Base-by-base conservation (phyloP, 2,888 invertebrate genomes). In the Pollenia griseotomentosa region DNA sequence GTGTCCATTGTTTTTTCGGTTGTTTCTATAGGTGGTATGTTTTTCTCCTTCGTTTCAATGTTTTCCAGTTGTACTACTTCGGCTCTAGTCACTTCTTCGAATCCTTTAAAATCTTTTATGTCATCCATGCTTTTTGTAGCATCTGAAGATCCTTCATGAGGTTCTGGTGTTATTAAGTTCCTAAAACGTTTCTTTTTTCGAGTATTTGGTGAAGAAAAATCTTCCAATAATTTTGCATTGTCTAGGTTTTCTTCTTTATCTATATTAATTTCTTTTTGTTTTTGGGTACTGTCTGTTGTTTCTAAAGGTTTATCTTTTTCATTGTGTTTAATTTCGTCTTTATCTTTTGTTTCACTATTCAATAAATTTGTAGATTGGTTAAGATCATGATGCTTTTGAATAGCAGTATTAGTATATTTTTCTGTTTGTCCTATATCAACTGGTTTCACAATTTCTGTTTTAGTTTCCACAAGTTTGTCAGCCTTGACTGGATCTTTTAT, bases 111-210 rank as follows among this genome's bases (percentile, higher is more conserved):
- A 57, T 84, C 84, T 40, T 61, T 59, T 14, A 53, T 53, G 61
- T 80, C 79, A 23, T 74, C 73, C 14, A 74, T 23, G 3, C 48
- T 71, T 14, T 42, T 66, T 66, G 19, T 23, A 48, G 44, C 7
- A 40, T 53, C 59, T 10, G 46, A 9, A 8, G 7, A 19, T 9
- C 19, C 12, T 63, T 63, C 42, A 0, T 6, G 33, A 0, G 61
- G 65, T n/a, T 79, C 79, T 11, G 84, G 84, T 46, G 79, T 80
- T 19, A 48, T 9, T 55, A 85, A 68, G 44, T 85, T 85, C 70
- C 84, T 61, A 19, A 85, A 85, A 33, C 84, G 79, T 51, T 85
- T 85, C 80, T 85, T 85, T 63, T 85, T 85, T 10, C 53, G 59
- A 5, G 16, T 51, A n/a, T 23, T 55, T 33, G 79, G 46, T 4